Conservation (phyloP, 2,113 vertebrate species). For the Albula goreensis region DNA sequence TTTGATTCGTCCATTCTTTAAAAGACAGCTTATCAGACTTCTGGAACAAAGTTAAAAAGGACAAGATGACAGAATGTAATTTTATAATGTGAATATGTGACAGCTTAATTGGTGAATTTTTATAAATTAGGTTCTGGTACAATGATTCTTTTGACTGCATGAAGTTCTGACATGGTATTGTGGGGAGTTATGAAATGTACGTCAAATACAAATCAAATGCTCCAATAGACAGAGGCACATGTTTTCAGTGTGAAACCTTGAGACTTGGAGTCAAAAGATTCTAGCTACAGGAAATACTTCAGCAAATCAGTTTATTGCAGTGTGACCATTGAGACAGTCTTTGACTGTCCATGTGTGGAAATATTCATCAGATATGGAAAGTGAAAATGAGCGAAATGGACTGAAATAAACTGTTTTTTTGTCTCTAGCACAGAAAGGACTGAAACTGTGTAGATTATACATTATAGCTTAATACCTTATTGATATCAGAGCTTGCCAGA, state of each 20-base stretch:
- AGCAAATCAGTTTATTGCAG: background rate
- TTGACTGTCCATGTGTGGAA: background rate
- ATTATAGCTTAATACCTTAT: background rate
- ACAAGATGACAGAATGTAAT: constrained; percentile 48
- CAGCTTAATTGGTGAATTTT: constrained; percentile 52
- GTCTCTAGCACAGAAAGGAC: background rate
- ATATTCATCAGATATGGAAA: background rate
- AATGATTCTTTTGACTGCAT: constrained; percentile 33
- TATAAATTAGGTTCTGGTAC: constrained; percentile 50
- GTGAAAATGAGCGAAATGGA: background rate
- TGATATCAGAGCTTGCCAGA: background rate
- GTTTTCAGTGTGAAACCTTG: background rate
- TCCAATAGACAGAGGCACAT: background rate
- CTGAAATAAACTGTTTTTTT: background rate
- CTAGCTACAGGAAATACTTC: background rate
- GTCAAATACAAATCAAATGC: constrained; percentile 20
- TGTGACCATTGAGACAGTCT: background rate
- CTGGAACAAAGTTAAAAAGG: constrained; percentile 37
- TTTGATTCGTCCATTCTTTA: constrained; percentile 43
- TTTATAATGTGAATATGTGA: constrained; percentile 49
- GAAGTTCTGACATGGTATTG: background rate
- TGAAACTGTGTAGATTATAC: background rate
- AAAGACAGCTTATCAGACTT: constrained; percentile 36
- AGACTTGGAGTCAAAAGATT: background rate
- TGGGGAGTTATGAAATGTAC: constrained; percentile 10